Base-by-base conservation (phyloP, 2,797 vertebrate genomes). In the Lithobates pipiens region DNA sequence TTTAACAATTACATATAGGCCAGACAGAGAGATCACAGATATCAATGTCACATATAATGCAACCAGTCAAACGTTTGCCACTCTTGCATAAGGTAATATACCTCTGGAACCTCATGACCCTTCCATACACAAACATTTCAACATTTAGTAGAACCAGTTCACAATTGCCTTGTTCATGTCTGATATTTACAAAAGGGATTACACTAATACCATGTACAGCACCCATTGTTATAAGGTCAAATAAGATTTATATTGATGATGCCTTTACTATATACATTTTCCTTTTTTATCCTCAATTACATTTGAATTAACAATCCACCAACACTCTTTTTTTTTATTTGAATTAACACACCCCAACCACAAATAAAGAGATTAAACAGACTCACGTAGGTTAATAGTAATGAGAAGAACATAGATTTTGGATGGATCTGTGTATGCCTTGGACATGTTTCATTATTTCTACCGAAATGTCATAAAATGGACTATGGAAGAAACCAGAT, bases 111-210 rank as follows among this genome's bases (percentile, higher is more conserved):
- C n/a, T 67, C 9, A 10, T 16, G 54, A 27, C 39, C 61, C 36
- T 54, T 65, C 4, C 9, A 71, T 27, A 8, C 44, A 63, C 9
- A 71, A 39, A 8, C 44, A 63, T 54, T 25, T 54, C n/a, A 70
- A 29, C 71, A 72, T 61, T 50, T 72, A 18, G 10, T n/a, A 3
- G 2, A 68, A 44, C 3, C 10, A n/a, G 21, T 6, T 32, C 13
- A 68, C 74, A 77, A 74, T 82, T 13, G 32, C 67, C 42, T 67
- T 50, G 25, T 81, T 78, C 80, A 72, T 18, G 54, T 65, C 27
- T 86, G 80, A 82, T 86, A 86, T 86, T 86, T 86, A 32, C 85
- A 73, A 9, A 77, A 82, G 18, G 29, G 85, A 82, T 86, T 86
- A 86, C 1, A 11, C 8, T 50, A 25, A 67, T 46, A 61, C 79